Evolutionary conservation across 2,113 vertebrate genomes (phyloP).

Genomic region (Pluvianellus socialis): DNA sequence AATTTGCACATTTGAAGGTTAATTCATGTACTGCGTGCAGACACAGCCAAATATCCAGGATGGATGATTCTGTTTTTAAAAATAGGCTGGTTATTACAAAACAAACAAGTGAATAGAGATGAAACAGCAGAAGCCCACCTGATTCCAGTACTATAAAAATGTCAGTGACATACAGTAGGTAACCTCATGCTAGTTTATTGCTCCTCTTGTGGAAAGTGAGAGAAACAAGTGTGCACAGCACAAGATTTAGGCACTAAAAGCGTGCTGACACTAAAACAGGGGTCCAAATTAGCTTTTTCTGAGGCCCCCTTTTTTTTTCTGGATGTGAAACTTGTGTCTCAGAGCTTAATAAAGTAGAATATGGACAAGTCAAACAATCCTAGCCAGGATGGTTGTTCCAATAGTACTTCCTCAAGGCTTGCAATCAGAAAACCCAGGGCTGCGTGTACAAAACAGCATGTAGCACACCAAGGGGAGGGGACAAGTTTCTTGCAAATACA

Average conservation of each 20-base stretch:
- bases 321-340: background rate
- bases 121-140: background rate
- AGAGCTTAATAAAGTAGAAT: background rate
- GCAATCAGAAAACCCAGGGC: background rate
- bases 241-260: background rate
- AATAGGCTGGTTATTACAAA: slow-evolving; percentile 20
- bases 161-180: background rate
- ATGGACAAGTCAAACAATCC: background rate
- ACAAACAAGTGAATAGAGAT: background rate
- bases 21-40: background rate
- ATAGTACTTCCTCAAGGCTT: background rate
- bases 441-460: background rate
- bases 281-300: background rate
- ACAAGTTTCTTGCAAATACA: background rate
- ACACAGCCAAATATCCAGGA: background rate
- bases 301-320: background rate
- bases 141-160: background rate
- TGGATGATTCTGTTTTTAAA: background rate
- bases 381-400: background rate
- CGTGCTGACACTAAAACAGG: background rate
- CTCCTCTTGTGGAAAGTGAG: background rate
- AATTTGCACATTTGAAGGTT: slow-evolving; percentile 37
- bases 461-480: background rate
- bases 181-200: background rate
- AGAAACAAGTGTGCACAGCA: background rate